phyloP scores from a whole-genome alignment of 2,797 vertebrate species.

The Odontamblyopus lacepedii region DNA sequence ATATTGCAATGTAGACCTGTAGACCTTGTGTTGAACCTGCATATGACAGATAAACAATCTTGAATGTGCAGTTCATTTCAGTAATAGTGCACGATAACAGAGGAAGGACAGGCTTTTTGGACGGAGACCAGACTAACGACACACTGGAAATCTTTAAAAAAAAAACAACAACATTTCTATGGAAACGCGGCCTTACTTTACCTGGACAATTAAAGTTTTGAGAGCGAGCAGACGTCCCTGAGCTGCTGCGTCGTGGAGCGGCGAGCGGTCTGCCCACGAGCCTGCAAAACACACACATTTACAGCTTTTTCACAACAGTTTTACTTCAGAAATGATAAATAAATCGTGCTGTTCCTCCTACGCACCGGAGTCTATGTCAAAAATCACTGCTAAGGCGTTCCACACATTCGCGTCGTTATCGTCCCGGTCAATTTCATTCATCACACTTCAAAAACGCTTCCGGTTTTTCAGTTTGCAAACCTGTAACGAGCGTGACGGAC shows the following conservation, averaged over 20 bases:
- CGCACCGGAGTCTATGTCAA: conserved; percentile 80
- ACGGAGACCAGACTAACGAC: too few relatives aligned
- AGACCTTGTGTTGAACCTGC: too few relatives aligned
- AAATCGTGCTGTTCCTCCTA: background rate
- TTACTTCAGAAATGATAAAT: too few relatives aligned
- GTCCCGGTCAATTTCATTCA: conserved; percentile 43
- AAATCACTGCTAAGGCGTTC: conserved; percentile 75
- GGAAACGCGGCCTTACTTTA: conserved; percentile 47
- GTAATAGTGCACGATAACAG: too few relatives aligned
- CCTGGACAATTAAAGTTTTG: conserved; percentile 91
- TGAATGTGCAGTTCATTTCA: too few relatives aligned
- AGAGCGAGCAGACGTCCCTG: conserved; percentile 92
- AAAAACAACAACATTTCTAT: too few relatives aligned
- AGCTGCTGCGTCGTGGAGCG: conserved; percentile 91
- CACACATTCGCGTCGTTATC: conserved; percentile 66
- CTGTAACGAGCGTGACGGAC: background rate
- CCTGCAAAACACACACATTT: conserved; percentile 69
- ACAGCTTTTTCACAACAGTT: conserved; percentile 1
- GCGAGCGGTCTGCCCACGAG: conserved; percentile 94
- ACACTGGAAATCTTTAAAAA: too few relatives aligned
- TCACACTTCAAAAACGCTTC: conserved; percentile 3
- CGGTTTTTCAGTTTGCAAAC: background rate
- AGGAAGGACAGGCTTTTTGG: too few relatives aligned
- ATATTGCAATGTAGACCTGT: too few relatives aligned
- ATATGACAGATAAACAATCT: too few relatives aligned